phyloP scores from a whole-genome alignment of 2,113 vertebrate genomes.

The Sarotherodon lohbergeri region DNA sequence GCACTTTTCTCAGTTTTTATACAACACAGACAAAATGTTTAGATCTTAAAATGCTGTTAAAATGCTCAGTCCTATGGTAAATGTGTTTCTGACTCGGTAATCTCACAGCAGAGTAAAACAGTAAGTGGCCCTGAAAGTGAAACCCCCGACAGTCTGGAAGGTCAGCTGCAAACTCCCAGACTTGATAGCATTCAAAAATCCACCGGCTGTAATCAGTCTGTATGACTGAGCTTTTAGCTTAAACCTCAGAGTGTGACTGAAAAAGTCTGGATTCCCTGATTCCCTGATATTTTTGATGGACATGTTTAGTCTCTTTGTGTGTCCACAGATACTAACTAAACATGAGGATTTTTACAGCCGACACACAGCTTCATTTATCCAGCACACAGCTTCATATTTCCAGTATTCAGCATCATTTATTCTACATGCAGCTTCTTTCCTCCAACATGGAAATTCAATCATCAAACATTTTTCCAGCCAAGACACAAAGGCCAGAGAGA shows the following conservation, averaged over 20 bases:
- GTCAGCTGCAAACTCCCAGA: not conserved
- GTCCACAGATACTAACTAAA: not conserved
- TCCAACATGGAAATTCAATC: not conserved
- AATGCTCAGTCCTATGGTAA: not conserved
- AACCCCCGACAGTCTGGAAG: fast-evolving
- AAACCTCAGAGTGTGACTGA: not conserved
- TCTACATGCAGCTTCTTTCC: fast-evolving
- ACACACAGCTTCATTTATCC: not conserved
- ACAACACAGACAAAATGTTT: not conserved
- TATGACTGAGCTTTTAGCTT: not conserved
- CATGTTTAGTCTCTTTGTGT: not conserved
- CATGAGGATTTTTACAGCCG: not conserved
- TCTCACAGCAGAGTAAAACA: not conserved
- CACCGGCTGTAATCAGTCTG: not conserved
- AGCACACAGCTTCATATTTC: not conserved
- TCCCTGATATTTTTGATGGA: not conserved
- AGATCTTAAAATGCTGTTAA: not conserved
- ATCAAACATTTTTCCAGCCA: not conserved
- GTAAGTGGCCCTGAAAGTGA: not conserved
- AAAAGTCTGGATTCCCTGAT: not conserved
- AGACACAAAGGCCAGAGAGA: not conserved
- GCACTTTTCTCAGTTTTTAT: not conserved
- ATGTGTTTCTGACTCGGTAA: not conserved
- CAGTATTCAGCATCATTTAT: not conserved
- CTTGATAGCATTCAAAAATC: not conserved